Conservation (phyloP, 2,888 invertebrate species). For the Leptopilina drosophilae region DNA sequence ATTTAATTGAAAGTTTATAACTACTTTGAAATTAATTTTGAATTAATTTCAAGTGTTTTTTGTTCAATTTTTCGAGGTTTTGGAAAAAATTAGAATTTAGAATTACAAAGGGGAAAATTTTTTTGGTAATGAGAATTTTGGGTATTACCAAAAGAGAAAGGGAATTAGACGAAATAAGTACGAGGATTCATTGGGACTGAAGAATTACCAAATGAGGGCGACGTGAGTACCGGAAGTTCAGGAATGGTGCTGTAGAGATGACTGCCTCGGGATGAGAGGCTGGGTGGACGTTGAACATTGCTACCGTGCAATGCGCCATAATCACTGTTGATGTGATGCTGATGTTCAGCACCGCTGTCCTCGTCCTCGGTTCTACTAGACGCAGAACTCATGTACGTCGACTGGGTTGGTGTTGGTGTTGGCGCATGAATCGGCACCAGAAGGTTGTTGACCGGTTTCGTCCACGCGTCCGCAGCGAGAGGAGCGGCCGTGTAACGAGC, state of each 20-base stretch:
- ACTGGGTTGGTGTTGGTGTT: conserved; percentile 83
- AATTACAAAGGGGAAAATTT: no score
- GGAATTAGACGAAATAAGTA: conserved; percentile 73
- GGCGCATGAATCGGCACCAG: conserved; percentile 77
- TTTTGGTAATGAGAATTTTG: no score
- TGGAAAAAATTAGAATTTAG: no score
- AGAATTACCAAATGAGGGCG: conserved; percentile 63
- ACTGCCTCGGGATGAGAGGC: conserved; percentile 73
- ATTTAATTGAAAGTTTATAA: no score
- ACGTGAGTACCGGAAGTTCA: conserved; percentile 69
- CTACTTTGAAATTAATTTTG: no score
- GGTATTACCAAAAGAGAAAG: no score
- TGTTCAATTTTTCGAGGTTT: no score
- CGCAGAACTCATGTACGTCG: conserved; percentile 80
- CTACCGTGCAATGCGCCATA: conserved; percentile 75
- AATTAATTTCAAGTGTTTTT: no score
- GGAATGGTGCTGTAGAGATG: conserved; percentile 76
- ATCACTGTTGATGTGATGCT: conserved; percentile 78
- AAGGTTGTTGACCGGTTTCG: conserved; percentile 79
- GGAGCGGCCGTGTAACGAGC: conserved; percentile 86
- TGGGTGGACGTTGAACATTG: conserved; percentile 66
- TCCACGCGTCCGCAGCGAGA: conserved; percentile 84
- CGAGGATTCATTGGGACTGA: conserved; percentile 72
- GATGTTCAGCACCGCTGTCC: conserved; percentile 81
- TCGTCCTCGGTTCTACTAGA: conserved; percentile 83